Base-by-base conservation (phyloP, 2,797 vertebrate genomes). In the Hafferia zeledoni region DNA sequence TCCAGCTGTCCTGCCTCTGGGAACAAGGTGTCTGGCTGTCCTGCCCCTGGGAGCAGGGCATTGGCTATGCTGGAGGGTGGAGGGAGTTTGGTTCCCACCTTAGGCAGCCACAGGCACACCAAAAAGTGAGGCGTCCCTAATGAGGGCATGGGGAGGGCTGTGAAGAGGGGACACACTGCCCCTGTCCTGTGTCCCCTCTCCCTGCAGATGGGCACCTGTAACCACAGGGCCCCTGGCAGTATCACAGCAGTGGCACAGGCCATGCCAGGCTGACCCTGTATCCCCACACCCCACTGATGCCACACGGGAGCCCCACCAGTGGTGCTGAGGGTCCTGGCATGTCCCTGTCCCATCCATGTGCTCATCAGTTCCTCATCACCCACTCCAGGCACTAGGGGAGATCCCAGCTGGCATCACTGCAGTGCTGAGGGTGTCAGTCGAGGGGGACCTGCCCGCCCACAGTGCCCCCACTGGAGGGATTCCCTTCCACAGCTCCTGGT, bases 311-410 rank as follows among this genome's bases (percentile, higher is more conserved):
- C 23, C 33, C 28, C 0, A 0, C 28, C 1, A 3, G 72, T 1
- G 1, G 4, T 31, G 14, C 67, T 0, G 2, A 24, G 64, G 41
- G 49, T 76, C 41, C 72, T 0, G 0, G 9, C 0, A 0, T 0
- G 2, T 70, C 49, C 39, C 23, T 61, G 56, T 30, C 28, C 47
- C 6, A 0, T 39, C 33, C 53, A 0, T 1, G 3, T 53, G 18
- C 49, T 79, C 68, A 24, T 33, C 10, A 0, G 24, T 7, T 59
- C 68, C 68, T 75, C 6, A 5, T 27, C 37, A 15, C 17, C 22
- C 4, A 0, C n/a, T n/a, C 28, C 10, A 2, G 19, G 9, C 0
- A 0, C 72, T 24, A 19, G 31, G 30, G 46, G 37, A 75, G 28
- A 11, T 65, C 28, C 43, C 60, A 13, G 37, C 24, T 0, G 2